Evolutionary conservation across 1,140 invertebrate species (phyloP), one percentile per base, ranked within the genome.

Genomic region (Liolophura sinensis): DNA sequence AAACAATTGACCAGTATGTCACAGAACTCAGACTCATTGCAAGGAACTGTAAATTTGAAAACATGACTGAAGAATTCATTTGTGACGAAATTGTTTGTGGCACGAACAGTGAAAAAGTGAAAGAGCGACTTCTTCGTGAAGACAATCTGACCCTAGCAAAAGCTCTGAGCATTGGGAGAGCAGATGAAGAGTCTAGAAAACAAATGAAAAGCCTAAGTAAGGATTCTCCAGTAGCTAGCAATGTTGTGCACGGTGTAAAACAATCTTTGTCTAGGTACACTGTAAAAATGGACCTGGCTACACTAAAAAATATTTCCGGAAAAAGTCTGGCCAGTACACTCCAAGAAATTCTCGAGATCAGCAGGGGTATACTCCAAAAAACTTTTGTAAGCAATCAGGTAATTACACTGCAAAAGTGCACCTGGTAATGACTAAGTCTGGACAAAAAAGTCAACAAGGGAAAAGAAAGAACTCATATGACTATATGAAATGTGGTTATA

Each of bases 11-110:
- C 25, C 61, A 64, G 51, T 68, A 52, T 24, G 18, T 55, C 12
- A 68, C 57, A 16, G 61, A 63, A 25, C 25, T 64, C 18, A 57
- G 56, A 18, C 16, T 54, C 12, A 51, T 64, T 16, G 25, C 60
- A 47, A 25, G 25, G 60, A 60, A 63, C 22, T 69, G 62, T 63
- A 63, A 63, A 50, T 64, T 68, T 56, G 62, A 49, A 27, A 31
- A 49, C 5, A 27, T 62, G 22, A 52, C 27, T 20, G 48, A 47
- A n/a, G 31, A 68, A 60, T 27, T 68, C 7, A 20, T 64, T 14
- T 50, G 56, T 14, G 57, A 68, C 62, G n/a, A 60, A 1, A 64
- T 61, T 64, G 25, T 58, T 31, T 58, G 49, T 61, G 62, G 67
- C 11, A 55, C 56, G 18, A 60, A 62, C 24, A 57, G 50, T 46